Conservation (phyloP, 2,113 vertebrate genomes). For the Macaca nemestrina region DNA sequence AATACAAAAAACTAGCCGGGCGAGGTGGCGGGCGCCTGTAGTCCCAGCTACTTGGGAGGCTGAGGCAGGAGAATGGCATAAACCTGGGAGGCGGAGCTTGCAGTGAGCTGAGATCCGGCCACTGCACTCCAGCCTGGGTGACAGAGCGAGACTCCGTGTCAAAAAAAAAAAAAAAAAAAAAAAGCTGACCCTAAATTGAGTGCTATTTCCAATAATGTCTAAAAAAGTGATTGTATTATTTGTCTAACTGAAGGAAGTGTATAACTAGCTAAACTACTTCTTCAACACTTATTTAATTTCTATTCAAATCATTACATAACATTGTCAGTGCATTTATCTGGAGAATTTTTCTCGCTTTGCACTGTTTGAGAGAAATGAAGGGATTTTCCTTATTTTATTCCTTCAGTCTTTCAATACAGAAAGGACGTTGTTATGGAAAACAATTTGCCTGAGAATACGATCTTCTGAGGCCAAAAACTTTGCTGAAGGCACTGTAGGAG, state of each 20-base stretch:
- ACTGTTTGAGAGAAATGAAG: neutral
- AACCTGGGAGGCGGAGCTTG: too few relatives aligned
- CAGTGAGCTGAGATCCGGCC: too few relatives aligned
- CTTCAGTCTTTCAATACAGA: neutral
- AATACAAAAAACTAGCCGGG: too few relatives aligned
- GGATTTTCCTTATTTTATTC: neutral
- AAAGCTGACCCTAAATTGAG: neutral
- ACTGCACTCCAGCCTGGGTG: too few relatives aligned
- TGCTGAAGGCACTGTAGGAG: neutral
- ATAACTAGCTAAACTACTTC: neutral
- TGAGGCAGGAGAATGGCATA: too few relatives aligned
- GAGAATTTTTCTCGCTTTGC: neutral
- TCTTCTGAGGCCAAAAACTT: neutral
- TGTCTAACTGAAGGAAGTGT: neutral
- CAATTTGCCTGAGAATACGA: neutral
- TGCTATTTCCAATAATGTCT: neutral
- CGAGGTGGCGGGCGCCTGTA: too few relatives aligned
- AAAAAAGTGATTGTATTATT: neutral
- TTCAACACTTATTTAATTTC: neutral
- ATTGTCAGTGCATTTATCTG: neutral
- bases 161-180: too few relatives aligned
- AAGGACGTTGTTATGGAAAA: neutral
- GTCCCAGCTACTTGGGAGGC: too few relatives aligned
- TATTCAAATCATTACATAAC: neutral
- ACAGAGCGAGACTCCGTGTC: too few relatives aligned